These are phyloP conservation scores for Dimorphilus gyrociliatus DNA, from an alignment of 2,888 invertebrate genomes.

Conservation along the genomic window DNA sequence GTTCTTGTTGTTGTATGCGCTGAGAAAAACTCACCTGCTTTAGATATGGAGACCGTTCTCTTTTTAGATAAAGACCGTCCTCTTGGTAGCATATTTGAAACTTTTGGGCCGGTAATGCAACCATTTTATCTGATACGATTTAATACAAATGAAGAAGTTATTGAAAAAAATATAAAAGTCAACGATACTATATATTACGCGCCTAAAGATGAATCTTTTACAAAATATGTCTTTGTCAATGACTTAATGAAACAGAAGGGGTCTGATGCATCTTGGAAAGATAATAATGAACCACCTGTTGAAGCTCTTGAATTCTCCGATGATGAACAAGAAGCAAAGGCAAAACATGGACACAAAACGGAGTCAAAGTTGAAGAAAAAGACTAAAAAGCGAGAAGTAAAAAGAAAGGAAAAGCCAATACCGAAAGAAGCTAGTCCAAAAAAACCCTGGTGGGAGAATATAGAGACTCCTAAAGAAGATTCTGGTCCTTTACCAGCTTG, in stretches of 20 bases:
- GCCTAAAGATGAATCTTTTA: conserved; percentile 53
- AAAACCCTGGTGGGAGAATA: too few relatives aligned
- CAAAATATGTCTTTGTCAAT: conserved; percentile 25
- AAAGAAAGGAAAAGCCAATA: too few relatives aligned
- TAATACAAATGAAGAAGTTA: conserved; percentile 58
- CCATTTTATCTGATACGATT: conserved; percentile 77
- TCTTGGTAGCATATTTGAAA: conserved; percentile 55
- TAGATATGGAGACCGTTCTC: conserved; percentile 68
- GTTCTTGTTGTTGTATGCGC: conserved; percentile 16
- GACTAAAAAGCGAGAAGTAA: conserved; percentile 10
- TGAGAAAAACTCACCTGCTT: conserved; percentile 51
- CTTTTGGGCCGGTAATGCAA: conserved; percentile 65
- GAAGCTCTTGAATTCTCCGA: conserved; percentile 61
- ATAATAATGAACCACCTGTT: conserved; percentile 60
- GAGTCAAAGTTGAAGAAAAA: conserved; percentile 6
- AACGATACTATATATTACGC: conserved; percentile 65
- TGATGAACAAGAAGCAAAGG: conserved; percentile 58
- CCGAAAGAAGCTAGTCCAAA: too few relatives aligned
- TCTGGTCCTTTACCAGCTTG: too few relatives aligned
- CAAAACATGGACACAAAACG: conserved; percentile 15
- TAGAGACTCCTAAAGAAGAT: too few relatives aligned
- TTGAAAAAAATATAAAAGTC: conserved; percentile 47
- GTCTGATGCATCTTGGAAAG: conserved; percentile 69
- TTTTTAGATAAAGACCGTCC: conserved; percentile 61
- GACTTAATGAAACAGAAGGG: conserved; percentile 55